Evolutionary conservation across 2,113 vertebrate species (phyloP).

Genomic region (Brienomyrus brachyistius): DNA sequence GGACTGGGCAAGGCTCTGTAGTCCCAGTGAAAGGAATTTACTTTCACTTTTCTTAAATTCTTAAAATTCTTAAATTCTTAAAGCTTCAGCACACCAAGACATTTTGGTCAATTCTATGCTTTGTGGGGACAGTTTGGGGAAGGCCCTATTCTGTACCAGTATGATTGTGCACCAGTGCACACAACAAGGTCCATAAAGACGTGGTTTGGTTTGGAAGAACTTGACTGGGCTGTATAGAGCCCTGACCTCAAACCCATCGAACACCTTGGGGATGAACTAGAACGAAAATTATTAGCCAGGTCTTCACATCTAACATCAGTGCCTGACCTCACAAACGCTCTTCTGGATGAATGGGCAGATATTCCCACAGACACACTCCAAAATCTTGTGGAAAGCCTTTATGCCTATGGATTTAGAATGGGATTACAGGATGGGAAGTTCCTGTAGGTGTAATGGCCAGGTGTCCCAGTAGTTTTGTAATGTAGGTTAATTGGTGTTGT

Average conservation of each 20-base stretch:
- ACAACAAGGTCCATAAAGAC: neutral
- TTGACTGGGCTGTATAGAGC: neutral
- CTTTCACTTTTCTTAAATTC: no score
- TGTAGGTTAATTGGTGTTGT: neutral
- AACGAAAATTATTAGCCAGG: neutral
- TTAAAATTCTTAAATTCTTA: no score
- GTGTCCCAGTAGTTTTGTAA: neutral
- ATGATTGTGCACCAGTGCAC: no score
- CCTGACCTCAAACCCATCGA: neutral
- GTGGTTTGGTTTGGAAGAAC: neutral
- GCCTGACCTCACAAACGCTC: neutral
- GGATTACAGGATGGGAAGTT: no score
- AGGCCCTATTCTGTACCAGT: no score
- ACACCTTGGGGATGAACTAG: neutral
- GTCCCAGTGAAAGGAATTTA: no score
- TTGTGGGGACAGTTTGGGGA: neutral
- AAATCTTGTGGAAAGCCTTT: neutral
- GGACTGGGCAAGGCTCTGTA: neutral
- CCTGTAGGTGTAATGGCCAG: neutral
- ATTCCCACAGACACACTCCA: neutral
- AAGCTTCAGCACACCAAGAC: no score
- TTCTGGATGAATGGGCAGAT: neutral
- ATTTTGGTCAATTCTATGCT: neutral
- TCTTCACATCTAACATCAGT: no score
- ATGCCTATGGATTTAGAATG: neutral